Percentiles rank a stretch among this genome's conserved stretches.
Evolutionary conservation across 2,888 invertebrate species (phyloP).

Genomic region (Conomelus anceps): DNA sequence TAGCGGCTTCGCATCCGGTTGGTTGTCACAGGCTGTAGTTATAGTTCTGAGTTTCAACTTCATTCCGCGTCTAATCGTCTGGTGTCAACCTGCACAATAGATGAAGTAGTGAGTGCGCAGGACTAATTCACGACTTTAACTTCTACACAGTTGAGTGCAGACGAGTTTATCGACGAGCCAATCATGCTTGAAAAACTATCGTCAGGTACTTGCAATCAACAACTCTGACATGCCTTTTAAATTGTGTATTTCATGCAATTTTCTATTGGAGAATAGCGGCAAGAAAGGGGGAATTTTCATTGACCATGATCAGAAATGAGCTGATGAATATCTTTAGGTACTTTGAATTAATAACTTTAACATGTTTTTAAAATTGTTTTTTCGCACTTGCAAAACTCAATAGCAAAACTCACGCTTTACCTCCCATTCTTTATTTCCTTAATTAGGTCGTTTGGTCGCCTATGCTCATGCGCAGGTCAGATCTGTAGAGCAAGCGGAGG

Average conservation of each 20-base stretch:
- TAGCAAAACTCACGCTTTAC: too few relatives aligned
- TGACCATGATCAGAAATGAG: not conserved
- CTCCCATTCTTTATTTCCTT: too few relatives aligned
- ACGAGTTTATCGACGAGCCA: not conserved
- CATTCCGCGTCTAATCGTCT: not conserved
- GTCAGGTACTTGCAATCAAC: not conserved
- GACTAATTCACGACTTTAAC: not conserved
- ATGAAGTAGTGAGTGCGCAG: not conserved
- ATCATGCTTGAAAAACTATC: not conserved
- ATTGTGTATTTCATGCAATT: not conserved
- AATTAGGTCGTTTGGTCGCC: too few relatives aligned
- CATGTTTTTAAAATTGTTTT: too few relatives aligned
- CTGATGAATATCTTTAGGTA: not conserved
- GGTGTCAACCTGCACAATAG: not conserved
- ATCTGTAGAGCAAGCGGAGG: too few relatives aligned
- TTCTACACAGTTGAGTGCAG: not conserved
- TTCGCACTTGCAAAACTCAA: too few relatives aligned
- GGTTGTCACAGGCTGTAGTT: not conserved
- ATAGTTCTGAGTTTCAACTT: not conserved
- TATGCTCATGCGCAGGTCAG: too few relatives aligned
- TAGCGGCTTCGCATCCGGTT: not conserved
- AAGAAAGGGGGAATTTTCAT: not conserved
- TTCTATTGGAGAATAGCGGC: not conserved
- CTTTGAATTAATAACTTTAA: too few relatives aligned
- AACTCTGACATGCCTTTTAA: not conserved